These are phyloP conservation scores for Trichonephila clavata DNA, from an alignment of 1,140 invertebrate species.

Conservation along the genomic window DNA sequence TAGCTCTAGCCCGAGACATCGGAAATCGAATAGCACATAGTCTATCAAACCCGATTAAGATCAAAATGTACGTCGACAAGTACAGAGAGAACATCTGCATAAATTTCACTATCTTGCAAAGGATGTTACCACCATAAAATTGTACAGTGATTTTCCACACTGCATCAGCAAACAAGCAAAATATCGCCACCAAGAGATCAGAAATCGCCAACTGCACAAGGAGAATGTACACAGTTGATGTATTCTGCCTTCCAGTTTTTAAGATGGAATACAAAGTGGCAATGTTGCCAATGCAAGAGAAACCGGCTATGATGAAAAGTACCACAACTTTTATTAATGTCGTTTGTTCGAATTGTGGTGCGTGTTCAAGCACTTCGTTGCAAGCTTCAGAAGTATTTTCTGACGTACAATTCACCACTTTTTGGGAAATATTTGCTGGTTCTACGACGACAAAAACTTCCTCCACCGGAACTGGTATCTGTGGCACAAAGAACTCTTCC, in stretches of 20 bases:
- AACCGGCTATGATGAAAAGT: conserved; percentile 85
- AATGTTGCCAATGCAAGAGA: conserved; percentile 88
- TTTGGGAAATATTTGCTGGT: neutral
- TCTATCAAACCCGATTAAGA: conserved; percentile 90
- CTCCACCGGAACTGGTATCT: neutral
- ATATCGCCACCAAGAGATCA: conserved; percentile 89
- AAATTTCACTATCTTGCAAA: conserved; percentile 91
- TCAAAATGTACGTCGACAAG: conserved; percentile 90
- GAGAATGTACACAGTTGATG: conserved; percentile 87
- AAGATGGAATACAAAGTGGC: conserved; percentile 88
- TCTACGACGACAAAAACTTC: neutral
- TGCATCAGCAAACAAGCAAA: conserved; percentile 89
- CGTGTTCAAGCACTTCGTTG: neutral
- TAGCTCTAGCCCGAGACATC: conserved; percentile 85
- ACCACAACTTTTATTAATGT: conserved; percentile 85
- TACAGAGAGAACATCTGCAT: conserved; percentile 91
- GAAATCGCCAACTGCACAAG: conserved; percentile 85
- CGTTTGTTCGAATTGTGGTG: conserved; percentile 78
- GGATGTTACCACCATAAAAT: conserved; percentile 88
- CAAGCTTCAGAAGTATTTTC: neutral
- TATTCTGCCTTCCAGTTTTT: conserved; percentile 82
- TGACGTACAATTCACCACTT: neutral
- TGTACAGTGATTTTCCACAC: conserved; percentile 89
- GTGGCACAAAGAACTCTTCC: neutral
- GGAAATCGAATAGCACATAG: conserved; percentile 90